phyloP scores from a whole-genome alignment of 2,888 invertebrate species.

The Cerceris ruficornis region DNA sequence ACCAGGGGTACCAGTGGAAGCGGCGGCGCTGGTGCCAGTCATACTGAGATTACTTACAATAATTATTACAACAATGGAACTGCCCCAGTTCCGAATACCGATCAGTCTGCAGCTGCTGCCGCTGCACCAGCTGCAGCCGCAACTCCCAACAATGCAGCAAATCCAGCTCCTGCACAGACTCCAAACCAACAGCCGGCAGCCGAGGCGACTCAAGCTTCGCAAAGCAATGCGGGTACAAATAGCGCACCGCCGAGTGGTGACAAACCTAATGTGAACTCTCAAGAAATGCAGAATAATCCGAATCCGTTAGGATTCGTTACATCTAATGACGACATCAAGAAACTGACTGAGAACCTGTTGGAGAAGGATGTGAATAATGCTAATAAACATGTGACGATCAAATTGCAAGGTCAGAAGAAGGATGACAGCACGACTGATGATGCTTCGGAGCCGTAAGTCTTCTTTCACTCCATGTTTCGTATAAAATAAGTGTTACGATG shows the following conservation, averaged over 20 bases:
- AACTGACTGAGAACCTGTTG: constrained; percentile 88
- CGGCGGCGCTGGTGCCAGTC: constrained; percentile 41
- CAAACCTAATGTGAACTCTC: constrained; percentile 40
- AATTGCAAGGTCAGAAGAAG: constrained; percentile 89
- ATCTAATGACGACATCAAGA: constrained; percentile 86
- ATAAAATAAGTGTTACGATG: not conserved
- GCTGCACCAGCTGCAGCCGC: constrained; percentile 35
- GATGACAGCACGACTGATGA: constrained; percentile 88
- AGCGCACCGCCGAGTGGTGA: constrained; percentile 45
- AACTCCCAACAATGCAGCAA: constrained; percentile 10
- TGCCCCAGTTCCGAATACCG: constrained; percentile 37
- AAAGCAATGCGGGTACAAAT: constrained; percentile 35
- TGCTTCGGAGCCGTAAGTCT: constrained; percentile 89
- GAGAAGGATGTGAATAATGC: constrained; percentile 90
- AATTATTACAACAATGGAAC: constrained; percentile 79
- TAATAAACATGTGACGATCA: constrained; percentile 86
- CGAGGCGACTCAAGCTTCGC: constrained; percentile 30
- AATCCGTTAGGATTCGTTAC: constrained; percentile 79
- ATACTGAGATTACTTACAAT: constrained; percentile 78
- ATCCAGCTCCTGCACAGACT: constrained; percentile 1
- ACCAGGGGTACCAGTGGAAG: constrained; percentile 61
- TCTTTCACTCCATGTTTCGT: constrained; percentile 4
- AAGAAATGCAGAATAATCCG: constrained; percentile 56
- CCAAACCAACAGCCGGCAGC: constrained; percentile 29
- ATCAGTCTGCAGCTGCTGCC: constrained; percentile 36